These are phyloP conservation scores for Zootermopsis nevadensis DNA, from an alignment of 2,888 invertebrate species.

Conservation along the genomic window DNA sequence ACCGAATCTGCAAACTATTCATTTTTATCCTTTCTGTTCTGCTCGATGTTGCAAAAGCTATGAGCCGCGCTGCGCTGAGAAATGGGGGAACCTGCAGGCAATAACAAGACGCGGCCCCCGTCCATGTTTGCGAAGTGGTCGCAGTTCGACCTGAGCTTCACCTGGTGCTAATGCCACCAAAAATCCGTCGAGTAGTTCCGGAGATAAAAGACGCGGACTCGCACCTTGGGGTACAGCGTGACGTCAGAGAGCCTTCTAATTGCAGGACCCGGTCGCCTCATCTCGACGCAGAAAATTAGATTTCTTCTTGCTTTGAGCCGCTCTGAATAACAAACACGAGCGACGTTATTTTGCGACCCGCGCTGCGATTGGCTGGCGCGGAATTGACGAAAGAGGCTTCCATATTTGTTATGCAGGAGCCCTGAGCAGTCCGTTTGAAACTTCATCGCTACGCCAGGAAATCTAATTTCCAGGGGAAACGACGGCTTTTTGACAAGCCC, in stretches of 20 bases:
- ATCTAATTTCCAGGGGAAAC: constrained; percentile 50
- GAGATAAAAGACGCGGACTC: not conserved
- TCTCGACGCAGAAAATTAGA: constrained; percentile 23
- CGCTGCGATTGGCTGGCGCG: constrained; percentile 36
- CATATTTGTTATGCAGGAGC: constrained; percentile 51
- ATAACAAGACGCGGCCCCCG: too few species aligned
- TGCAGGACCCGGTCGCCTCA: constrained; percentile 1
- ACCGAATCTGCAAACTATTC: too few species aligned
- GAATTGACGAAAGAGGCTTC: constrained; percentile 35
- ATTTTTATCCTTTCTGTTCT: too few species aligned
- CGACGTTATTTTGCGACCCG: constrained; percentile 31
- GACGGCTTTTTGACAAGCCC: constrained; percentile 44
- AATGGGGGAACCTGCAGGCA: too few species aligned
- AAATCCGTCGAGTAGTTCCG: too few species aligned
- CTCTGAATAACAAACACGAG: constrained; percentile 36
- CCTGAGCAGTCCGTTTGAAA: constrained; percentile 51
- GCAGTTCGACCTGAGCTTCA: too few species aligned
- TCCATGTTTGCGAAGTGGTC: too few species aligned
- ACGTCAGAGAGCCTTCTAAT: constrained; percentile 28
- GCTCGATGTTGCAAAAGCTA: too few species aligned
- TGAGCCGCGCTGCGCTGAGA: too few species aligned
- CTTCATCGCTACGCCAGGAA: constrained; percentile 44
- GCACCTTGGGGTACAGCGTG: not conserved
- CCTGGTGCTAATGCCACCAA: too few species aligned
- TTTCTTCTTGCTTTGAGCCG: constrained; percentile 18